A percentile compares a stretch with the other conserved stretches of the same genome.
Conservation (phyloP, 2,888 invertebrate genomes). For the Bombylius discolor region DNA sequence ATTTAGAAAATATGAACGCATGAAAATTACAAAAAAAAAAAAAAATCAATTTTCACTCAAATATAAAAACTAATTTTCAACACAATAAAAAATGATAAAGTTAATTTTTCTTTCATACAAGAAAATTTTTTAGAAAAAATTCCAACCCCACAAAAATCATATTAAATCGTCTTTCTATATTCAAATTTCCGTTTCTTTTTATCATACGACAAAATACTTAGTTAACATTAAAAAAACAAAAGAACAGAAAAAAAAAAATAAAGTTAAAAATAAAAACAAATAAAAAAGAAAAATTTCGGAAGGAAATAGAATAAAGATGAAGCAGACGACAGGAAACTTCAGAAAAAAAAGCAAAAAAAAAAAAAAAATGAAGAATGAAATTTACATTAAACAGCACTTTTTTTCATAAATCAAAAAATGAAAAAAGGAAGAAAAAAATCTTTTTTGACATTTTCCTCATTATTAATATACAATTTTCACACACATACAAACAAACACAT, state of each 20-base stretch:
- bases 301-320: conserved; percentile 1
- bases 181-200: conserved; percentile 4
- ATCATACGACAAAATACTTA: background rate
- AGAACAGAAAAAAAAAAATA: background rate
- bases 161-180: background rate
- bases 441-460: background rate
- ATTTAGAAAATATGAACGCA: no score
- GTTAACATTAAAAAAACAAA: no score
- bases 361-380: background rate
- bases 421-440: background rate
- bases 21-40: no score
- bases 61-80: no score
- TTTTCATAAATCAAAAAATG: background rate
- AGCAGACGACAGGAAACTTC: background rate
- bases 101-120: no score
- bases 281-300: conserved; percentile 4
- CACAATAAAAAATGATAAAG: no score
- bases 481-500: no score
- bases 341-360: background rate
- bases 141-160: no score
- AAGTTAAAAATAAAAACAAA: background rate
- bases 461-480: no score
- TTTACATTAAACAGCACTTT: no score
- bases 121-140: no score
- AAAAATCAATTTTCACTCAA: no score